Evolutionary conservation across 2,113 vertebrate species (phyloP).

Genomic region (Heloderma charlesbogerti): DNA sequence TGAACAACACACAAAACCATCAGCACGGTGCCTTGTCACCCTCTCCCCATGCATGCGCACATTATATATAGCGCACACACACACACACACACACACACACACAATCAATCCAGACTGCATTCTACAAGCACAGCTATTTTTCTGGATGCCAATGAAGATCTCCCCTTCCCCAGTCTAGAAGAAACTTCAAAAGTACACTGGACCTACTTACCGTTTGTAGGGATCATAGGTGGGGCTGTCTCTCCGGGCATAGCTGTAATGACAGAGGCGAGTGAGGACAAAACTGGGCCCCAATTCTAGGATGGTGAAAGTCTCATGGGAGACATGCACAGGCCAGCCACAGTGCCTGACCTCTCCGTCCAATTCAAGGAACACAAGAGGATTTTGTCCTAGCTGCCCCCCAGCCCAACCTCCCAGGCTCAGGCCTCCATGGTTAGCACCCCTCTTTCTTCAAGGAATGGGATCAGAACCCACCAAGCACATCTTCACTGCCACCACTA

Average conservation of each 20-base stretch:
- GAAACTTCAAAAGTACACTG: not conserved
- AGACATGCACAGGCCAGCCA: not conserved
- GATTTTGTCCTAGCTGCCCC: not conserved
- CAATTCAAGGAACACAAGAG: not conserved
- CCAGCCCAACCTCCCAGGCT: not conserved
- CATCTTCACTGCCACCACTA: too few species aligned
- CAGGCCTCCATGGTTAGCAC: not conserved
- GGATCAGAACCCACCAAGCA: not conserved
- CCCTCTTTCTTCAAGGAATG: too few species aligned
- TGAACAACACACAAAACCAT: not conserved
- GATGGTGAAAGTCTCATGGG: fast-evolving
- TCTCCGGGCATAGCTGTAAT: slow-evolving; percentile 89
- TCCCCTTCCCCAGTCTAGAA: not conserved
- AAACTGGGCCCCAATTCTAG: not conserved
- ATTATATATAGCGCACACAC: not conserved
- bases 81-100: not conserved
- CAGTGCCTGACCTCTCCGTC: not conserved
- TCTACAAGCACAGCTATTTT: not conserved
- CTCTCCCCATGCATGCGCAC: too few species aligned
- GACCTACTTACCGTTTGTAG: slow-evolving; percentile 87
- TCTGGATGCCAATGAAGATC: not conserved
- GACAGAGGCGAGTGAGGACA: not conserved
- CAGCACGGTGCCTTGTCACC: too few species aligned
- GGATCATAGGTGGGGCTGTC: slow-evolving; percentile 97
- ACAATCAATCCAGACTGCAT: not conserved